Percentiles rank a stretch among this genome's conserved stretches.
phyloP scores from a whole-genome alignment of 2,888 invertebrate species.

The Xestia c-nigrum region DNA sequence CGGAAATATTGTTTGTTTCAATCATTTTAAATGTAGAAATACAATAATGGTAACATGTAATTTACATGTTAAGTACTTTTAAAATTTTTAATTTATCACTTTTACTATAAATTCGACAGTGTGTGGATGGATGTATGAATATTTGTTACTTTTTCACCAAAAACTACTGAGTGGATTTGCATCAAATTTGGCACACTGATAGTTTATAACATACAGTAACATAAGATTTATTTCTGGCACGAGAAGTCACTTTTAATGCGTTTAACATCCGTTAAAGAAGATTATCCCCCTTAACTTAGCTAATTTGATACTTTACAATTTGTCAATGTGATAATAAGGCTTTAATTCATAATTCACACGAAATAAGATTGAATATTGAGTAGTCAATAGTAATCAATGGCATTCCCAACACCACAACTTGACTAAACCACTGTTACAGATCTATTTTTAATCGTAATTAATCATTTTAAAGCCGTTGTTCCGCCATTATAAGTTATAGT shows the following conservation, averaged over 20 bases:
- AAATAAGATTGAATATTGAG: neutral
- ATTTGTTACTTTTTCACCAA: neutral
- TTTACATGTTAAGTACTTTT: too few species aligned
- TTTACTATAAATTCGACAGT: neutral
- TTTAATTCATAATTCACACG: neutral
- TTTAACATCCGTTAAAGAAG: neutral
- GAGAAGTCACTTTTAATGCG: neutral
- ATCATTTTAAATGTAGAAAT: too few species aligned
- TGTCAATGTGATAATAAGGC: neutral
- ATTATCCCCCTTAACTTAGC: neutral
- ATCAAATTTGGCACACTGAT: neutral
- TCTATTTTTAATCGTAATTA: constrained; percentile 49
- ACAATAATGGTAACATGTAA: too few species aligned
- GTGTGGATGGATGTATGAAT: neutral
- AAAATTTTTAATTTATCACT: too few species aligned
- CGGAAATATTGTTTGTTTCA: too few species aligned
- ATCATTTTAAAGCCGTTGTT: constrained; percentile 46
- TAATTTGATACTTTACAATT: neutral
- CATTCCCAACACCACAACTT: neutral
- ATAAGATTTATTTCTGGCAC: neutral
- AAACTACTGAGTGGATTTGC: neutral
- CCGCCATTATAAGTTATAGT: constrained; percentile 20
- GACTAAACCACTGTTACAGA: constrained; percentile 5
- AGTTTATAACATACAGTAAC: neutral
- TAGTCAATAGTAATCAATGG: constrained; percentile 9